These are phyloP conservation scores for Hyppa rectilinea DNA, from an alignment of 2,888 invertebrate species.

Conservation along the genomic window DNA sequence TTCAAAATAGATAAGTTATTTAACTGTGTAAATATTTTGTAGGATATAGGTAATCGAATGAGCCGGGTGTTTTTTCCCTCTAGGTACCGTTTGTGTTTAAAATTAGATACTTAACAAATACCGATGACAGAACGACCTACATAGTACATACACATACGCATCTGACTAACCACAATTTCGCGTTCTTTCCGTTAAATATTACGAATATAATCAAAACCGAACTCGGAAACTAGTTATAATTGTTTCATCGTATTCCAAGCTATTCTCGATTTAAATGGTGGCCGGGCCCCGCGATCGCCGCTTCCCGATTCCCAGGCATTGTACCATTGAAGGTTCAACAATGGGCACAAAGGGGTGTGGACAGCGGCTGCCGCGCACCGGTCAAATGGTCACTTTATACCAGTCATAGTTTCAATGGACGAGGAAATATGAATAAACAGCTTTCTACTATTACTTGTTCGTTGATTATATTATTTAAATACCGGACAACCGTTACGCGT, in stretches of 20 bases:
- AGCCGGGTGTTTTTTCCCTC: slow-evolving; percentile 31
- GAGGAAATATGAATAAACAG: slow-evolving; percentile 88
- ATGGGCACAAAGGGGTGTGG: slow-evolving; percentile 88
- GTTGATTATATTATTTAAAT: slow-evolving; percentile 89
- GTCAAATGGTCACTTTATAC: slow-evolving; percentile 89
- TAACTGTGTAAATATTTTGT: slow-evolving; percentile 26
- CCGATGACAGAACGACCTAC: neutral
- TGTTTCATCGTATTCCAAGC: slow-evolving; percentile 56
- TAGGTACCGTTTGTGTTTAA: slow-evolving; percentile 28
- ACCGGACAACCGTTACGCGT: slow-evolving; percentile 86
- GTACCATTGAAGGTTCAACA: slow-evolving; percentile 86
- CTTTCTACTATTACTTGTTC: slow-evolving; percentile 81
- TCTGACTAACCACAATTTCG: neutral
- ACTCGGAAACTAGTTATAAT: slow-evolving; percentile 51
- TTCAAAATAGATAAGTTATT: slow-evolving; percentile 39
- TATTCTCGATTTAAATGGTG: slow-evolving; percentile 83
- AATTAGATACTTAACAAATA: slow-evolving; percentile 30
- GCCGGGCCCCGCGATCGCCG: slow-evolving; percentile 75
- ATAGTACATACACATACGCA: too few species aligned
- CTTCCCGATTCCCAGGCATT: slow-evolving; percentile 89
- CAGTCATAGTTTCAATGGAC: slow-evolving; percentile 84
- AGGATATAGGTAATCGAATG: slow-evolving; percentile 26
- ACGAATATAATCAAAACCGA: slow-evolving; percentile 15
- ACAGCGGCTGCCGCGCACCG: slow-evolving; percentile 85
- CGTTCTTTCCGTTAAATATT: slow-evolving; percentile 19